phyloP scores from a whole-genome alignment of 2,797 vertebrate species.

The Hemibagrus guttatus region DNA sequence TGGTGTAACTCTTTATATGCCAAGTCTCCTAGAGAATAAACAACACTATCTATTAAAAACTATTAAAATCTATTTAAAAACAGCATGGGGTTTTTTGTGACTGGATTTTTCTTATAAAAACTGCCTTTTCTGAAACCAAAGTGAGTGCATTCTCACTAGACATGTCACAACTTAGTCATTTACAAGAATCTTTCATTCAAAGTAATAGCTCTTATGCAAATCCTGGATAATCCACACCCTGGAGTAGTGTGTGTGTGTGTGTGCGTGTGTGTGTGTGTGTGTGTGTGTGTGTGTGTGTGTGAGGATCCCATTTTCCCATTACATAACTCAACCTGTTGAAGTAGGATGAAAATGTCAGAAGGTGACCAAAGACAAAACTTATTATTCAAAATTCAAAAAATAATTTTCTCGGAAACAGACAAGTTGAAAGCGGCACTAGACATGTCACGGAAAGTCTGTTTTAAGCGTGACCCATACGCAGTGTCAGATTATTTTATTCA shows the following conservation, averaged over 20 bases:
- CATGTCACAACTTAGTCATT: background rate
- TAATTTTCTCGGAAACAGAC: background rate
- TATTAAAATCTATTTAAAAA: background rate
- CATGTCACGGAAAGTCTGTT: no score
- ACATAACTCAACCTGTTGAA: background rate
- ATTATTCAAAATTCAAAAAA: background rate
- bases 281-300: background rate
- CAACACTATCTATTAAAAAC: background rate
- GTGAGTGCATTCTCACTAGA: background rate
- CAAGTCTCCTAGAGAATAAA: constrained; percentile 7
- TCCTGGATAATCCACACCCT: background rate
- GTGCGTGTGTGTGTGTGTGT: background rate
- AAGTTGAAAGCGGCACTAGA: background rate
- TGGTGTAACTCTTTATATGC: constrained; percentile 11
- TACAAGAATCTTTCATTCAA: background rate
- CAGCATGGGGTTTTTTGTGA: background rate
- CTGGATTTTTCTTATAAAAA: background rate
- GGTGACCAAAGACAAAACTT: background rate
- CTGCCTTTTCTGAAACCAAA: background rate
- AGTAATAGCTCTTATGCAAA: constrained; percentile 7
- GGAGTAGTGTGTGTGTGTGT: background rate
- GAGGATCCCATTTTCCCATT: background rate
- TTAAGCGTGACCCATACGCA: background rate
- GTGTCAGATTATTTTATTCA: background rate
- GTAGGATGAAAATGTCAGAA: no score